Base-by-base conservation (phyloP, 2,113 vertebrate species). In the Grus americana region DNA sequence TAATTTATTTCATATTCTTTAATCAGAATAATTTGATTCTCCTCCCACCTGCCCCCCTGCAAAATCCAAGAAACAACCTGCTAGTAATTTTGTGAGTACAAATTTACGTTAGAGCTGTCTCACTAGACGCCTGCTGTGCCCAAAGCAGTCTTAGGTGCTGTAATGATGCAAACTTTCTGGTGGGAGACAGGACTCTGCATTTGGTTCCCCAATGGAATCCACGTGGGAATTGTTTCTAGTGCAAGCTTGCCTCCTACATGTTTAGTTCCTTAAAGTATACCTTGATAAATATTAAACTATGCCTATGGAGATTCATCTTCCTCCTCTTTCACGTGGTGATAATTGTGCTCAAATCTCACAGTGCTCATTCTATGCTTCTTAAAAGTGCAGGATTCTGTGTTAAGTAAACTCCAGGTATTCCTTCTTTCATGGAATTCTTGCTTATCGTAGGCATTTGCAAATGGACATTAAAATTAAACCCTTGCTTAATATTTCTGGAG, bases 11-110 rank as follows among this genome's bases (percentile, higher is more conserved):
- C 36, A 29, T 79, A 29, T n/a, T 50, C 9, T 82, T 74, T 40
- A 71, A 40, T 71, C 3, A 12, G 27, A 52, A 66, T 36, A 86
- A 67, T 72, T 89, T 54, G 11, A 47, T 93, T 79, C 4, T 63
- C 23, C 15, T 61, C 36, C 30, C n/a, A 59, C 30, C 26, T 3
- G 0, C 1, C 7, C 12, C 23, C 3, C 26, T 15, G 14, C 12
- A 87, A 92, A 92, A 67, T 11, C 34, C n/a, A 70, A 57, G 26
- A 26, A 82, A 44, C 7, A 75, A 38, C 20, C 71, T 44, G 9
- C 27, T 29, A 67, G 20, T 40, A 54, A 57, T 62, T 83, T 75
- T 3, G 4, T 67, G 47, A 79, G 23, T 75, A 86, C 1, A 16
- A 75, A 72, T 71, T 66, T 66, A 26, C 5, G 78, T 63, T 32